Evolutionary conservation across 2,113 vertebrate genomes (phyloP).

Genomic region (Colinus virginianus): DNA sequence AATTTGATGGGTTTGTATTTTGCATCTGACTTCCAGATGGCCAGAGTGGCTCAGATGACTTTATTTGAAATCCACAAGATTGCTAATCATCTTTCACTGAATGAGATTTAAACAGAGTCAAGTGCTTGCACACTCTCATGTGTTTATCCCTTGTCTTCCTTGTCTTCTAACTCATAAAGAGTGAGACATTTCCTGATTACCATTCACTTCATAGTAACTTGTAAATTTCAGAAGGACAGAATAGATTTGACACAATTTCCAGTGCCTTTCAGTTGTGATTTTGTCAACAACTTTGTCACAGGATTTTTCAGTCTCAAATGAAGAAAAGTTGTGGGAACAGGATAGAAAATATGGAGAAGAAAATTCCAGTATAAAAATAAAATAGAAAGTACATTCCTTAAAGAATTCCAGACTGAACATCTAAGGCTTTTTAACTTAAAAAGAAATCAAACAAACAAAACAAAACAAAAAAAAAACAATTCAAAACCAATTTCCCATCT

Average conservation of each 20-base stretch:
- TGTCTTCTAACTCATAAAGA: background rate
- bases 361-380: background rate
- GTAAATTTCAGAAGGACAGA: background rate
- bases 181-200: background rate
- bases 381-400: background rate
- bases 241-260: background rate
- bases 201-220: background rate
- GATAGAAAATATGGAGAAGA: background rate
- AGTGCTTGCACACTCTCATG: background rate
- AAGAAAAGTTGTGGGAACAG: background rate
- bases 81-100: accelerated
- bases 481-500: accelerated
- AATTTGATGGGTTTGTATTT: background rate
- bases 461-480: too few relatives aligned
- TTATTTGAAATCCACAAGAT: background rate
- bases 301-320: background rate
- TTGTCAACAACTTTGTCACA: background rate
- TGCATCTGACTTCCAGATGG: background rate
- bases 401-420: background rate
- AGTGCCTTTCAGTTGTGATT: background rate
- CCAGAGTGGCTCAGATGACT: background rate
- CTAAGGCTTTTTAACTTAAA: accelerated
- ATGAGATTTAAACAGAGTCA: background rate
- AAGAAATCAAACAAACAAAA: too few relatives aligned
- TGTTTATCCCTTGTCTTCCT: background rate